Evolutionary conservation across 2,113 vertebrate genomes (phyloP), one percentile per base, ranked within the genome.

Genomic region (Eupsittula cactorum): DNA sequence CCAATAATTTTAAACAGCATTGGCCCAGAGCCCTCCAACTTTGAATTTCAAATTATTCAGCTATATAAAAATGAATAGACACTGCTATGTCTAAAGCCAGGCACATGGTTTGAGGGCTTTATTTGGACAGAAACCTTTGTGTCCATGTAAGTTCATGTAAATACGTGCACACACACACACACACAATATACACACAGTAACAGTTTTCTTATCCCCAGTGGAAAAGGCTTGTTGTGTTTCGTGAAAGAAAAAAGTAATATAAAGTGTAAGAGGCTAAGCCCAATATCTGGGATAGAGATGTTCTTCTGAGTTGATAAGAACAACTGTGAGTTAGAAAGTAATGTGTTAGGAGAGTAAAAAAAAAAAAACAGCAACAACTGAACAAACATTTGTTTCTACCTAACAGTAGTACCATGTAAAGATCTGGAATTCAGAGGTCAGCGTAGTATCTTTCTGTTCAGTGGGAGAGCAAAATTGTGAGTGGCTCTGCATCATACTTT

Each of bases 1-100:
- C 52, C 52, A 52, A 46, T 77, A 28, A 62, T 93, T 93, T 85
- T 41, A 44, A 76, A 65, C 19, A 76, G 7, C 14, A 6, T 76
- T 2, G 1, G 42, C 46, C 52, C 52, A 63, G 75, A 85, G 27
- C 44, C 39, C 23, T 64, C 42, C 44, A 52, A 60, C 39, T 71
- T 95, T 55, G 41, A 81, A 57, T 89, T 94, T 77, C 31, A 62
- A 73, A 60, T 92, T 82, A 50, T 29, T 80, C 65, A 78, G 29
- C 73, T 70, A 8, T 50, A 19, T 50, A 42, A 83, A 90, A 95
- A 81, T 70, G 25, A 86, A 68, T 37, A 33, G 42, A 52, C 31
- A 17, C 17, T 35, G 53, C 64, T 82, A 19, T 65, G 28, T 79
- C 53, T 87, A 35, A 84, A 96, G 71, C 50, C 23, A 70, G 44